A percentile compares a stretch with the other conserved stretches of the same genome.
Conservation (phyloP, 2,113 vertebrate genomes). For the Amazona vittata region DNA sequence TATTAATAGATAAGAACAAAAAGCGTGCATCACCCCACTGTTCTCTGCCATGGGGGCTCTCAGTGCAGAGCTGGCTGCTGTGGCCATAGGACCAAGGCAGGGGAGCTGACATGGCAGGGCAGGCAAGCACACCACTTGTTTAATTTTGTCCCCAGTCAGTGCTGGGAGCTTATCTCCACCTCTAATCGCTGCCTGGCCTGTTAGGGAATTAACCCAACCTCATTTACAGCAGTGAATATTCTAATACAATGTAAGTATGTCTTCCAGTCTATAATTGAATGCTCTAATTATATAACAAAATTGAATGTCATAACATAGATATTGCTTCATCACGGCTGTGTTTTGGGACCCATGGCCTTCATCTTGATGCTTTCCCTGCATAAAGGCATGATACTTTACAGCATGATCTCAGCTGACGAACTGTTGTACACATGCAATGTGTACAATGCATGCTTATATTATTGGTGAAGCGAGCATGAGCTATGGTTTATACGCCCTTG, state of each 20-base stretch:
- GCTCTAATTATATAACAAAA: conserved; percentile 30
- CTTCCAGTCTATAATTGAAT: conserved; percentile 38
- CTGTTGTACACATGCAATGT: too few relatives aligned
- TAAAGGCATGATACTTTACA: background rate
- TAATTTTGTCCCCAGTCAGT: background rate
- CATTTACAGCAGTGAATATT: conserved; percentile 5
- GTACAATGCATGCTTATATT: background rate
- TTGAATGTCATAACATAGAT: background rate
- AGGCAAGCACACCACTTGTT: background rate
- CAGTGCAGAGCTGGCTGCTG: rapidly evolving
- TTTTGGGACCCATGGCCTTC: background rate
- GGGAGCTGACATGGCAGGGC: background rate
- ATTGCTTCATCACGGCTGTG: background rate
- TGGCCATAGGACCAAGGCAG: rapidly evolving
- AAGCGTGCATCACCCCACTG: rapidly evolving
- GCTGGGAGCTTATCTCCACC: background rate
- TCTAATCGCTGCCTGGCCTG: background rate
- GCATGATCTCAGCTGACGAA: background rate
- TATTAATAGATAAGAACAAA: background rate
- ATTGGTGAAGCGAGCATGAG: background rate
- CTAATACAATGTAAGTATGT: background rate
- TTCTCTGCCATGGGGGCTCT: background rate
- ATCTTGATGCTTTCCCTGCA: background rate
- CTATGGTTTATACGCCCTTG: background rate
- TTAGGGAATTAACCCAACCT: conserved; percentile 19